These are phyloP conservation scores for Saxidomus purpurata DNA, from an alignment of 1,140 invertebrate genomes.

Conservation along the genomic window DNA sequence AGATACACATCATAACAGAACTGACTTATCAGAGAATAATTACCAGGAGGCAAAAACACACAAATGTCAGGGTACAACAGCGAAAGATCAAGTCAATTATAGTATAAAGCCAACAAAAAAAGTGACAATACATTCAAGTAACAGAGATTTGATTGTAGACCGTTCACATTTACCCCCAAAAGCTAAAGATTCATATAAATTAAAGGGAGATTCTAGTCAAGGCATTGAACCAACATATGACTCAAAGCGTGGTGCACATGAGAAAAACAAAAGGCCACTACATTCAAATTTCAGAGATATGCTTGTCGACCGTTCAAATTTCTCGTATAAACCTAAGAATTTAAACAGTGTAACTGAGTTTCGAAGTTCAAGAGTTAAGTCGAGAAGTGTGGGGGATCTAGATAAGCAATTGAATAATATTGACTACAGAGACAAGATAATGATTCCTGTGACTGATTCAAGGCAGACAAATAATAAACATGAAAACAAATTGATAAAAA, in stretches of 20 bases:
- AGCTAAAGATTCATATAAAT: too few relatives aligned
- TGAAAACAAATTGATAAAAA: not conserved
- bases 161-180: too few relatives aligned
- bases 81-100: not conserved
- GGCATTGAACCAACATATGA: too few relatives aligned
- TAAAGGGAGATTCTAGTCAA: too few relatives aligned
- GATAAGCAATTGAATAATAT: not conserved
- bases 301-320: not conserved
- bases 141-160: too few relatives aligned
- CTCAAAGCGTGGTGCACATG: too few relatives aligned
- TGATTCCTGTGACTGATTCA: not conserved
- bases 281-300: not conserved
- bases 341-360: not conserved
- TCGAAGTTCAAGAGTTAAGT: not conserved
- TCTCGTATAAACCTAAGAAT: not conserved
- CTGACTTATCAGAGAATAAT: not conserved
- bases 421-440: slow-evolving; percentile 2
- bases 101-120: too few relatives aligned
- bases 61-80: too few relatives aligned
- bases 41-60: too few relatives aligned
- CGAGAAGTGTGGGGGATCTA: not conserved
- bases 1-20: not conserved
- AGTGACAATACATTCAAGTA: too few relatives aligned
- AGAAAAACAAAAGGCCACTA: not conserved
- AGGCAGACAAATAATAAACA: not conserved